phyloP scores from a whole-genome alignment of 2,797 vertebrate species.

The Thunnus albacares region DNA sequence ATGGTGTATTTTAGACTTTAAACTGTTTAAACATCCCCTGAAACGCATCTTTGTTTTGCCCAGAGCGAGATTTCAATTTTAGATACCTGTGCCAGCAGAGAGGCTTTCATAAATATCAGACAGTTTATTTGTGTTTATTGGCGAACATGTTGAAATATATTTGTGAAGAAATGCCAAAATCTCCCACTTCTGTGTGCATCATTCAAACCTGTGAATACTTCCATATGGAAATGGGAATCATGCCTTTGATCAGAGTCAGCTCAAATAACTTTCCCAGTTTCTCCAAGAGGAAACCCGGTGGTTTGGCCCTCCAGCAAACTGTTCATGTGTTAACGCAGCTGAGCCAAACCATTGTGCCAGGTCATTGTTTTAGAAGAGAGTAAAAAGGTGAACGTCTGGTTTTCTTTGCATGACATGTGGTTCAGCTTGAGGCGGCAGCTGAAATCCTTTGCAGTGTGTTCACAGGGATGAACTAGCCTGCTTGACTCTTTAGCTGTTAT shows the following conservation, averaged over 20 bases:
- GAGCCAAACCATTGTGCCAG: conserved; percentile 30
- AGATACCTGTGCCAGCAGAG: conserved; percentile 26
- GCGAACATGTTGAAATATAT: conserved; percentile 41
- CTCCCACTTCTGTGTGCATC: conserved; percentile 42
- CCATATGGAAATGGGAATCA: conserved; percentile 48
- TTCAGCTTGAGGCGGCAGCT: conserved; percentile 33
- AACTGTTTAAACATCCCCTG: conserved; percentile 22
- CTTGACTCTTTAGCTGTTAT: conserved; percentile 13
- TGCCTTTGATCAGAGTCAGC: conserved; percentile 43
- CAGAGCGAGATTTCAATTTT: conserved; percentile 30
- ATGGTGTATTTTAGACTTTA: neutral
- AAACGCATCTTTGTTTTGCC: conserved; percentile 29
- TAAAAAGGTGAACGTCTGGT: conserved; percentile 39
- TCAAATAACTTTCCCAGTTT: conserved; percentile 28
- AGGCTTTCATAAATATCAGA: conserved; percentile 37
- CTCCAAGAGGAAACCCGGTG: conserved; percentile 53
- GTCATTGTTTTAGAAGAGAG: conserved; percentile 47
- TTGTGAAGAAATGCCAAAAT: conserved; percentile 28
- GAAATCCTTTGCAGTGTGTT: conserved; percentile 29
- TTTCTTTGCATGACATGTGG: conserved; percentile 42
- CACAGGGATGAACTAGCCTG: neutral
- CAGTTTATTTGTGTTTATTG: conserved; percentile 51
- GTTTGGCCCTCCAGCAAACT: conserved; percentile 37
- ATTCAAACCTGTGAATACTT: conserved; percentile 55
- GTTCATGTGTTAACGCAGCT: conserved; percentile 26